A percentile compares a stretch with the other conserved stretches of the same genome.
These are phyloP conservation scores for Drosophila auraria DNA, from an alignment of 1,140 invertebrate genomes.

Conservation along the genomic window DNA sequence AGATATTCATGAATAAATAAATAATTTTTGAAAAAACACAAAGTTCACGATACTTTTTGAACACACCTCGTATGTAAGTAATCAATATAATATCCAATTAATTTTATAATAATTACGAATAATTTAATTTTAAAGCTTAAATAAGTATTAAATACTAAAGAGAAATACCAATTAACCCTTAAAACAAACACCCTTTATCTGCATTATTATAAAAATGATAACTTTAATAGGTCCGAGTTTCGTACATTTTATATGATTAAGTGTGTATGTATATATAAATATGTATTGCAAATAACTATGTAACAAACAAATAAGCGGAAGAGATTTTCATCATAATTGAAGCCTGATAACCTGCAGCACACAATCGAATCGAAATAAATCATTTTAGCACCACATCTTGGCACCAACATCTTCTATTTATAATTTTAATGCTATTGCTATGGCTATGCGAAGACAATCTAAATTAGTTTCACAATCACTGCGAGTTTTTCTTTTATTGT, in stretches of 20 bases:
- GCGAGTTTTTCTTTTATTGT: constrained; percentile 23
- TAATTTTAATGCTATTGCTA: constrained; percentile 48
- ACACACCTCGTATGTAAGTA: too few species aligned
- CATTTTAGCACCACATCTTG: constrained; percentile 35
- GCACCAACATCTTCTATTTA: constrained; percentile 29
- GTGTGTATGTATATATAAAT: constrained; percentile 35
- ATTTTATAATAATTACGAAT: too few species aligned
- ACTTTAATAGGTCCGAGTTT: constrained; percentile 52
- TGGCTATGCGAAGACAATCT: constrained; percentile 54
- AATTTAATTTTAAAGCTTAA: too few species aligned
- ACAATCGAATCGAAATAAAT: constrained; percentile 33
- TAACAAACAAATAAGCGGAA: constrained; percentile 68
- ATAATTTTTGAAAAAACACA: too few species aligned
- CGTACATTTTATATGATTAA: constrained; percentile 24
- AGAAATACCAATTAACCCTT: too few species aligned
- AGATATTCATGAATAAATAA: too few species aligned
- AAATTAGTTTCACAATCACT: constrained; percentile 59
- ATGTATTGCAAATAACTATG: constrained; percentile 76
- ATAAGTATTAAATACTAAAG: background rate
- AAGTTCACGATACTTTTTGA: too few species aligned
- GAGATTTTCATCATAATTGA: constrained; percentile 37
- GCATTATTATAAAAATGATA: constrained; percentile 62
- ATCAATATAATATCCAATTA: background rate
- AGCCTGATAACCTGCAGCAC: constrained; percentile 50
- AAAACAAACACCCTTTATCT: background rate